These are phyloP conservation scores for Catostylus mosaicus DNA, from an alignment of 30 jellyfish, hydroid and myxozoan species.

Conservation along the genomic window DNA sequence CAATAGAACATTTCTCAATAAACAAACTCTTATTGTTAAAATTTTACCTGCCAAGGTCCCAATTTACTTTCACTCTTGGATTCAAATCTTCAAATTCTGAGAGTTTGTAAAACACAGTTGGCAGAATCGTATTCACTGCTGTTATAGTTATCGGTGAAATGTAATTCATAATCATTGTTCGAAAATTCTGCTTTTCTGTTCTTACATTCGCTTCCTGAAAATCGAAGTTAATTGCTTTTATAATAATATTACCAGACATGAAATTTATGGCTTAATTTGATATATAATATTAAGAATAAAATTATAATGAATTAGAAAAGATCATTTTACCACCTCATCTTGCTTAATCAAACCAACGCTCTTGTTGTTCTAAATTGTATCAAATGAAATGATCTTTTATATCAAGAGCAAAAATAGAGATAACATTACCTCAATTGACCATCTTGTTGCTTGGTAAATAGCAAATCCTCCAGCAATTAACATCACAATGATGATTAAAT, in stretches of 20 bases:
- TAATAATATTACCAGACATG: background rate
- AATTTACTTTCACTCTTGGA: conserved; percentile 51
- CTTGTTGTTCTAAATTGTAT: too few species aligned
- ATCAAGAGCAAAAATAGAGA: too few species aligned
- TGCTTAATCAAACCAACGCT: too few species aligned
- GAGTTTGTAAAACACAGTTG: conserved; percentile 54
- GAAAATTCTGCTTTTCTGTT: conserved; percentile 19
- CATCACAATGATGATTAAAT: conserved; percentile 21
- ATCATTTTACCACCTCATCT: too few species aligned
- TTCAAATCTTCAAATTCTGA: conserved; percentile 57
- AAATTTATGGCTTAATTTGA: too few species aligned
- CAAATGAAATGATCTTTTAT: too few species aligned
- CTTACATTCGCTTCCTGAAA: conserved; percentile 38
- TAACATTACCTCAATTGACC: conserved; percentile 51
- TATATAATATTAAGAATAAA: too few species aligned
- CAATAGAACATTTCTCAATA: too few species aligned
- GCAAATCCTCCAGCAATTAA: conserved; percentile 60
- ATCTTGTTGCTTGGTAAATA: conserved; percentile 56
- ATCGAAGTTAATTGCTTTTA: background rate
- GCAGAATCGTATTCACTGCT: conserved; percentile 52
- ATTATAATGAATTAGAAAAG: too few species aligned
- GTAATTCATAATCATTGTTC: conserved; percentile 36
- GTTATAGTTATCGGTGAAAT: conserved; percentile 70
- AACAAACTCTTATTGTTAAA: too few species aligned
- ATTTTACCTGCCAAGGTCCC: conserved; percentile 67